phyloP scores from a whole-genome alignment of 2,888 invertebrate species.

The Thalpophila matura region DNA sequence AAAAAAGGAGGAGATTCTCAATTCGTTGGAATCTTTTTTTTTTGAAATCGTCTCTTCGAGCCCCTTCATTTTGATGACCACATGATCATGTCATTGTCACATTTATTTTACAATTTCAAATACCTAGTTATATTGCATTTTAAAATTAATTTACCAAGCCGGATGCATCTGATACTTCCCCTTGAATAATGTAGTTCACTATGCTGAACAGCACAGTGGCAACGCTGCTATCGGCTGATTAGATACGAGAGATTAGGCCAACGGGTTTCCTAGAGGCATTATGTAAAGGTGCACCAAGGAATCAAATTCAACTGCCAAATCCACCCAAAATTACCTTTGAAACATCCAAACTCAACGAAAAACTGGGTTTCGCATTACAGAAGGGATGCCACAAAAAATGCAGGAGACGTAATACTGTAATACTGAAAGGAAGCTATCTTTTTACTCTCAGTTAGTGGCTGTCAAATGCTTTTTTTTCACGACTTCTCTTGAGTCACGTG shows the following conservation, averaged over 20 bases:
- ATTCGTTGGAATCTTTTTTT: too few species aligned
- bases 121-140: too few species aligned
- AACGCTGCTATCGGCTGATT: not conserved
- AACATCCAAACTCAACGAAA: slow-evolving; percentile 45
- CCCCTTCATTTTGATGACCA: too few species aligned
- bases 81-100: too few species aligned
- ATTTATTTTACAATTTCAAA: too few species aligned
- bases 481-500: slow-evolving; percentile 17
- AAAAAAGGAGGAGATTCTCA: too few species aligned
- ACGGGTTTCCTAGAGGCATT: slow-evolving; percentile 47
- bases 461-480: slow-evolving; percentile 39
- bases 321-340: slow-evolving; percentile 47
- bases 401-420: slow-evolving; percentile 9
- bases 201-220: too few species aligned
- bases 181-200: too few species aligned
- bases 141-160: too few species aligned
- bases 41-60: too few species aligned
- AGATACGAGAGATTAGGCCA: slow-evolving; percentile 25
- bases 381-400: slow-evolving; percentile 8
- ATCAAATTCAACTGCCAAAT: slow-evolving; percentile 53
- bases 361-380: slow-evolving; percentile 33
- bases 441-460: slow-evolving; percentile 34
- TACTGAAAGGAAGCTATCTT: slow-evolving; percentile 1
- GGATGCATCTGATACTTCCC: too few species aligned
- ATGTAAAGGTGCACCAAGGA: slow-evolving; percentile 48